A percentile compares a stretch with the other conserved stretches of the same genome.
Conservation (phyloP, 2,113 vertebrate species). For the Quiscalus mexicanus region DNA sequence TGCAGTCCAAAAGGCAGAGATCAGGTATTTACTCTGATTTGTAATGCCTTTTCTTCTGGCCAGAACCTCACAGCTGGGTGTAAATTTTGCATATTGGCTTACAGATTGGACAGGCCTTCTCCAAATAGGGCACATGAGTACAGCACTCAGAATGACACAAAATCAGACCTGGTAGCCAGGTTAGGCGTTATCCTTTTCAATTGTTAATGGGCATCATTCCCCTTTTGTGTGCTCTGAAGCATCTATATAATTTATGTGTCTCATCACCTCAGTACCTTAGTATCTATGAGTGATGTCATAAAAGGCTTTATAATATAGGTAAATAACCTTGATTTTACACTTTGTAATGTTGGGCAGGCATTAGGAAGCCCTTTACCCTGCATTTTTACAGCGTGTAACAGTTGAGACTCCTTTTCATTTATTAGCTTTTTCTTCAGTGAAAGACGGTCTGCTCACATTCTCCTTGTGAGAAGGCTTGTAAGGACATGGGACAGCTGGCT, state of each 20-base stretch:
- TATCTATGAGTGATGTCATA: background rate
- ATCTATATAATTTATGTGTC: background rate
- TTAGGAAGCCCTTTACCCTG: background rate
- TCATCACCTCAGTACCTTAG: background rate
- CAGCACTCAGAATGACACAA: background rate
- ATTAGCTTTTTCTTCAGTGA: background rate
- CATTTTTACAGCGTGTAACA: background rate
- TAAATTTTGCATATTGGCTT: background rate
- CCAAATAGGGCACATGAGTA: background rate
- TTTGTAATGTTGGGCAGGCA: background rate
- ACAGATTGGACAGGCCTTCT: background rate
- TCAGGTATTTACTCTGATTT: background rate
- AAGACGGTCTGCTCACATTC: fast-evolving
- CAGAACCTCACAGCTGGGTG: background rate
- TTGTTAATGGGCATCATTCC: background rate
- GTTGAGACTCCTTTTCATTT: background rate
- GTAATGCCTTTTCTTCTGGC: background rate
- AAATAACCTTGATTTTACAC: background rate
- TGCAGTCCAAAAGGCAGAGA: background rate
- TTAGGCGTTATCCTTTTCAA: background rate
- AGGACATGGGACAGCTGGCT: fast-evolving
- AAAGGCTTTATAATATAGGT: background rate
- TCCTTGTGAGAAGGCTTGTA: background rate
- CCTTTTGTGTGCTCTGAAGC: background rate
- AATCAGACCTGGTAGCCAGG: background rate